Evolutionary conservation across 2,888 invertebrate species (phyloP).

Genomic region (Hirtodrosophila alboralis): DNA sequence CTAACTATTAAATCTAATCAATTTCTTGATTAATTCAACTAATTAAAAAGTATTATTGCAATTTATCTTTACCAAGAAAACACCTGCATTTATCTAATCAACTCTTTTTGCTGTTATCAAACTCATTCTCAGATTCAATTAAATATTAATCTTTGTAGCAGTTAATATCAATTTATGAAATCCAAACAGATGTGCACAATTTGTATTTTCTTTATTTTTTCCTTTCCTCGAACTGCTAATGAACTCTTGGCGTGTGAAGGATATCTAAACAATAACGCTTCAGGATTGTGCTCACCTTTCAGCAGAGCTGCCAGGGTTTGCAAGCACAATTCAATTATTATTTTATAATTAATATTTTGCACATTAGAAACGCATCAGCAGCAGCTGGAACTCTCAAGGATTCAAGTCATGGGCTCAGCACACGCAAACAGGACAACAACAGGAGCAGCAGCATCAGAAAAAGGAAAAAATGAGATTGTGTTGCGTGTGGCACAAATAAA

Average conservation of each 20-base stretch:
- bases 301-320: constrained; percentile 45
- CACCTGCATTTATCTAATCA: constrained; percentile 20
- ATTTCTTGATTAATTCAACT: constrained; percentile 6
- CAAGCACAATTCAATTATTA: constrained; percentile 77
- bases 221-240: constrained; percentile 50
- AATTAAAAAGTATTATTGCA: constrained; percentile 21
- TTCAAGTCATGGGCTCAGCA: constrained; percentile 49
- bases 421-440: constrained; percentile 50
- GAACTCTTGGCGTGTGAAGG: constrained; percentile 69
- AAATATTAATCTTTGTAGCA: constrained; percentile 49
- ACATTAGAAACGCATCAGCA: constrained; percentile 77
- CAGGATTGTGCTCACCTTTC: constrained; percentile 53
- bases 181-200: constrained; percentile 54
- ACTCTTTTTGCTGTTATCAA: constrained; percentile 22
- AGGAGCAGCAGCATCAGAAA: constrained; percentile 9
- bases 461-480: constrained; percentile 22
- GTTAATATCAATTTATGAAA: constrained; percentile 50
- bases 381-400: constrained; percentile 57
- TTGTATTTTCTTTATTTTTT: no score
- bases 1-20: background rate
- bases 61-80: constrained; percentile 19
- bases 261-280: constrained; percentile 51
- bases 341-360: constrained; percentile 79
- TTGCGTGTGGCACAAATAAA: constrained; percentile 59
- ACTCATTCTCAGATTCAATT: constrained; percentile 47